Conservation (phyloP, 2,113 vertebrate species). For the Nerophis ophidion region DNA sequence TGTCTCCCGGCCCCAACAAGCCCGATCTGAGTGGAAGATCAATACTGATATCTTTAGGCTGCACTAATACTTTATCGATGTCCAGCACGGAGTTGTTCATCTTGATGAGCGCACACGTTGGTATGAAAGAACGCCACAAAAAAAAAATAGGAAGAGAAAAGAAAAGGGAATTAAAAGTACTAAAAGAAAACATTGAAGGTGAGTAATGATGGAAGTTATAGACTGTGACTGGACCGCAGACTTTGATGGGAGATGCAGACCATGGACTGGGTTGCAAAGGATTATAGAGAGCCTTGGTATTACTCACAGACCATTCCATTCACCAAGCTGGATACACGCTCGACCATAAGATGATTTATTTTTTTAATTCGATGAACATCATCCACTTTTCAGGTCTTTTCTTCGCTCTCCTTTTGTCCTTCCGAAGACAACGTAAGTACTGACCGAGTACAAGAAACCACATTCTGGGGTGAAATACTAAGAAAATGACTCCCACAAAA, state of each 20-base stretch:
- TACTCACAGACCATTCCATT: no score
- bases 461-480: no score
- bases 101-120: slow-evolving; percentile 45
- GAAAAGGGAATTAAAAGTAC: slow-evolving; percentile 14
- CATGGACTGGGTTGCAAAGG: slow-evolving; percentile 3
- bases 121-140: slow-evolving; percentile 27
- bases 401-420: no score
- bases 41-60: slow-evolving; percentile 71
- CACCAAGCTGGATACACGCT: no score
- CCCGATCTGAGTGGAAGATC: slow-evolving; percentile 60
- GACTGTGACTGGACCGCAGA: slow-evolving; percentile 12
- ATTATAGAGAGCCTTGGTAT: neutral
- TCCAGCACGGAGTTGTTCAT: slow-evolving; percentile 52
- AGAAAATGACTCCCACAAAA: no score
- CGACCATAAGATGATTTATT: no score
- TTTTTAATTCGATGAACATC: no score
- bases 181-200: slow-evolving; percentile 26
- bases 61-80: slow-evolving; percentile 72
- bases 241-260: slow-evolving; percentile 6
- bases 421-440: no score
- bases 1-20: slow-evolving; percentile 59
- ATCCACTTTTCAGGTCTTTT: no score
- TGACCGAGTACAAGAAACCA: no score
- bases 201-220: slow-evolving; percentile 41
- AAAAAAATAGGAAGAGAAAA: slow-evolving; percentile 27